Percentiles rank a stretch among this genome's conserved stretches.
Conservation (phyloP, 2,113 vertebrate genomes). For the Petrocephalus microphthalmus region DNA sequence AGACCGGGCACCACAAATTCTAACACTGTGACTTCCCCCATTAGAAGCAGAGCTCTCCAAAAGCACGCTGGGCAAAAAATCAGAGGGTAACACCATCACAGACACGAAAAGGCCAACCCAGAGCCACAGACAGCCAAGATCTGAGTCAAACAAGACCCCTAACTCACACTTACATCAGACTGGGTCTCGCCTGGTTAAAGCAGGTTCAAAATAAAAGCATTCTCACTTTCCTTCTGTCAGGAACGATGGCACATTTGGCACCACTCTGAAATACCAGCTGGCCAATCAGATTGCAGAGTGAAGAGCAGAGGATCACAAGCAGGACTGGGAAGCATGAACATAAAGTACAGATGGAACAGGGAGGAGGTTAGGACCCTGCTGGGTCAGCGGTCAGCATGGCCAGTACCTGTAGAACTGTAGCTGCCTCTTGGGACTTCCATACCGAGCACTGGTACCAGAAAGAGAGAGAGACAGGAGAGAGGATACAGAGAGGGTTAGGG, state of each 20-base stretch:
- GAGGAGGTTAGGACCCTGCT: background rate
- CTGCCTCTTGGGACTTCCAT: conserved; percentile 98
- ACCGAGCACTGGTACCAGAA: conserved; percentile 81
- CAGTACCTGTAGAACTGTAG: conserved; percentile 99
- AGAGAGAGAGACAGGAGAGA: conserved; percentile 31
- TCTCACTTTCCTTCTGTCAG: background rate
- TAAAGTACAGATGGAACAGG: background rate
- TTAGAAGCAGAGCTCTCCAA: background rate
- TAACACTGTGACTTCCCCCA: background rate
- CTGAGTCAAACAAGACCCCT: background rate
- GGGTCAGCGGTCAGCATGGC: conserved; percentile 17
- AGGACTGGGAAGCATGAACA: background rate
- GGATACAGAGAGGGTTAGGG: conserved; percentile 20
- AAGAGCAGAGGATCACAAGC: background rate
- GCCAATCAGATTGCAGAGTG: background rate
- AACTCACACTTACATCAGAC: background rate
- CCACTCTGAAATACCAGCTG: background rate
- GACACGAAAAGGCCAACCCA: background rate
- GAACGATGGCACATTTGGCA: background rate
- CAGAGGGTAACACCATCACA: background rate
- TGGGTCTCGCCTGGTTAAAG: background rate
- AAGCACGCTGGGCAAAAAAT: background rate
- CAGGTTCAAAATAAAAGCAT: background rate
- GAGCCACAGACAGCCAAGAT: background rate
- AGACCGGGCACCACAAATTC: background rate